Evolutionary conservation across 2,113 vertebrate genomes (phyloP).

Genomic region (Oplegnathus fasciatus): DNA sequence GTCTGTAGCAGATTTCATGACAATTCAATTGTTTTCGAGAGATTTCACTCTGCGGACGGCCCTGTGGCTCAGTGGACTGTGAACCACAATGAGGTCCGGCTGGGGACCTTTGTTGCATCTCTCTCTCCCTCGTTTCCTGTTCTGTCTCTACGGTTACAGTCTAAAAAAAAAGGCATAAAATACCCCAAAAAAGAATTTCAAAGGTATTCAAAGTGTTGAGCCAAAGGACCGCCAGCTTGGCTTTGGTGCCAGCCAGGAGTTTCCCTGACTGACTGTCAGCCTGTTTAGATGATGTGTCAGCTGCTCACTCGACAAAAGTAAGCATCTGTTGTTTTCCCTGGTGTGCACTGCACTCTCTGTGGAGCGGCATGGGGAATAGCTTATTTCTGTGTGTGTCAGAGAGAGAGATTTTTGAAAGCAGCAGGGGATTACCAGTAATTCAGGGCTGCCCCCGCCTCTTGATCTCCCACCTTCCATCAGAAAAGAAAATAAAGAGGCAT

Average conservation of each 20-base stretch:
- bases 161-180: not conserved
- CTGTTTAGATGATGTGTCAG: not conserved
- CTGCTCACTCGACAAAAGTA: constrained; percentile 4
- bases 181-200: not conserved
- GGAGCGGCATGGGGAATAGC: not conserved
- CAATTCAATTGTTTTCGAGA: not conserved
- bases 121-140: not conserved
- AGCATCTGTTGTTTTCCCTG: not conserved
- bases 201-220: not conserved
- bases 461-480: not conserved
- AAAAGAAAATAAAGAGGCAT: constrained; percentile 6
- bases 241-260: not conserved
- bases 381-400: not conserved
- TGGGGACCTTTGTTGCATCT: not conserved
- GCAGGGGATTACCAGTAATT: constrained; percentile 23
- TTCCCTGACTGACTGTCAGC: not conserved
- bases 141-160: not conserved
- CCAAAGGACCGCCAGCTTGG: not conserved
- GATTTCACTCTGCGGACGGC: not conserved
- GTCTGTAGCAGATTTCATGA: too few relatives aligned
- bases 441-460: not conserved
- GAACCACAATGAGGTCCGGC: not conserved
- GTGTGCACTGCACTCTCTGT: not conserved
- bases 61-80: not conserved
- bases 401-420: constrained; percentile 10